A percentile compares a stretch with the other conserved stretches of the same genome.
phyloP scores from a whole-genome alignment of 2,113 vertebrate species.

The Paramormyrops kingsleyae region DNA sequence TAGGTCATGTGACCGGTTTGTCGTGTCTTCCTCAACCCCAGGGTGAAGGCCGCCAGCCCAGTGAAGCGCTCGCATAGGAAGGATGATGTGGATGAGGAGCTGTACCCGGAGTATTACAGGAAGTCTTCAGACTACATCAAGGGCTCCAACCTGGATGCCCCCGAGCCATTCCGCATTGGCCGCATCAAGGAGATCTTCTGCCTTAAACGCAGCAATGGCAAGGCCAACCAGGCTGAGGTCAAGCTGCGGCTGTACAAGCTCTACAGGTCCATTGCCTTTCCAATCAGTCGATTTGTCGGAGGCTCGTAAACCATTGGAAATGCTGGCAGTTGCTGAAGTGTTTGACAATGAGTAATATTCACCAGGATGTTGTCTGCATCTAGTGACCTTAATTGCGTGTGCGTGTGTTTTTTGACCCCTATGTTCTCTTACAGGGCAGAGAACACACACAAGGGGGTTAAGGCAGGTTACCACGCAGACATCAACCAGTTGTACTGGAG shows the following conservation, averaged over 20 bases:
- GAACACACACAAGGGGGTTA: constrained; percentile 84
- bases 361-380: neutral
- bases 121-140: constrained; percentile 96
- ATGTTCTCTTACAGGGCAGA: constrained; percentile 65
- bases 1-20: neutral
- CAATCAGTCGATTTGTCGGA: neutral
- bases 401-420: neutral
- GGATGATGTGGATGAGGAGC: constrained; percentile 83
- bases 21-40: constrained; percentile 27
- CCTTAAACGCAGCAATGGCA: constrained; percentile 70
- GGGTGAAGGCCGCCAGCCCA: constrained; percentile 78
- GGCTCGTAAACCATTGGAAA: neutral
- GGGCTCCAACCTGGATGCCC: constrained; percentile 87
- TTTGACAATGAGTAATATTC: neutral
- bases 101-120: constrained; percentile 90
- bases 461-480: constrained; percentile 82
- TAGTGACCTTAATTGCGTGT: neutral
- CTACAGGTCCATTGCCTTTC: constrained; percentile 68
- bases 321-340: neutral
- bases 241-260: constrained; percentile 82
- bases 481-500: constrained; percentile 96
- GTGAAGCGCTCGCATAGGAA: constrained; percentile 78
- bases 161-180: constrained; percentile 78
- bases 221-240: constrained; percentile 71
- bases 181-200: constrained; percentile 88